phyloP scores from a whole-genome alignment of 2,797 vertebrate species.

The Myotis vivesi region DNA sequence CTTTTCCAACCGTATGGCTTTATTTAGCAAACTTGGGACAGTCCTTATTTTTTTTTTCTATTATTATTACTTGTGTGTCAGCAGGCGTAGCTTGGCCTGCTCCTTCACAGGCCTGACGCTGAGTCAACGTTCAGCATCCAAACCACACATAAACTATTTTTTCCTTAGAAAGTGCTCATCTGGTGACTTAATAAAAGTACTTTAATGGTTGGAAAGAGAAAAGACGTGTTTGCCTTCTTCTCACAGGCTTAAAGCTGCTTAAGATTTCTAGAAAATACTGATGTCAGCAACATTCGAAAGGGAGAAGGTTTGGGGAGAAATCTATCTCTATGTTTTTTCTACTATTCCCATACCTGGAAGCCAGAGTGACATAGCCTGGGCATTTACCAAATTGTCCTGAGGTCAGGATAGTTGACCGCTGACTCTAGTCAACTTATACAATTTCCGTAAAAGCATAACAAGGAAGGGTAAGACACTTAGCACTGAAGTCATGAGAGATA shows the following conservation, averaged over 20 bases:
- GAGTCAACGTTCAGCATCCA: slow-evolving; percentile 50
- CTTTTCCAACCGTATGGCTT: slow-evolving; percentile 48
- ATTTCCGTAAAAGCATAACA: not conserved
- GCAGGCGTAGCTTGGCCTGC: not conserved
- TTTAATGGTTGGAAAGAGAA: slow-evolving; percentile 36
- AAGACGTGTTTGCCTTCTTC: slow-evolving; percentile 20
- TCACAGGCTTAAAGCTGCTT: slow-evolving; percentile 21
- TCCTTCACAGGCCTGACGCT: not conserved
- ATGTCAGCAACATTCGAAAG: not conserved
- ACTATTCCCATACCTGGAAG: not conserved
- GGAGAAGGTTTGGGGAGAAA: not conserved
- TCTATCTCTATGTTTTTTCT: not conserved
- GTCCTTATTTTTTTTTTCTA: slow-evolving; percentile 44
- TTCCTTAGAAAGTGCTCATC: slow-evolving; percentile 52
- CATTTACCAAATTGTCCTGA: not conserved
- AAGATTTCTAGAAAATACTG: not conserved
- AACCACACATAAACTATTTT: slow-evolving; percentile 45
- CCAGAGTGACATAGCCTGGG: not conserved
- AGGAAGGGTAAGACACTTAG: not conserved
- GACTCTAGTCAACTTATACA: not conserved
- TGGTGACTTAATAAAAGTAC: slow-evolving; percentile 58
- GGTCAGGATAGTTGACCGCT: not conserved
- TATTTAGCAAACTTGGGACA: slow-evolving; percentile 26
- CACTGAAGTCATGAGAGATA: not conserved
- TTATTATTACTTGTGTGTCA: slow-evolving; percentile 40